Percentiles rank a stretch among this genome's conserved stretches.
Evolutionary conservation across 2,113 vertebrate species (phyloP).

Genomic region (Muntiacus muntjak): DNA sequence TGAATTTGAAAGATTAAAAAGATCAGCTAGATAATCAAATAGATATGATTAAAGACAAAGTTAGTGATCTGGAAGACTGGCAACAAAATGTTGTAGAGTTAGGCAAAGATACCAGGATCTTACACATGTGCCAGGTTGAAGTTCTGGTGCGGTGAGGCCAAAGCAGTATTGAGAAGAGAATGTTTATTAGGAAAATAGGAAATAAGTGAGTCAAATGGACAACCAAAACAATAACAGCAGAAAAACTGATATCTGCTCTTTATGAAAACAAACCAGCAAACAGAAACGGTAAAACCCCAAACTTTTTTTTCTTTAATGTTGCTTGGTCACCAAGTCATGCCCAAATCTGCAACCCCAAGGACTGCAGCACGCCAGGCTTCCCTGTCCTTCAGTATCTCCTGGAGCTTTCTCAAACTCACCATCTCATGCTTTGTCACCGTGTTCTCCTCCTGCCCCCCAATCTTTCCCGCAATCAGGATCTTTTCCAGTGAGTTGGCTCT

Average conservation of each 20-base stretch:
- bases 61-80: background rate
- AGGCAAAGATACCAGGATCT: background rate
- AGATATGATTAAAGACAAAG: background rate
- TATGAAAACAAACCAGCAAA: background rate
- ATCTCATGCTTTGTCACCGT: background rate
- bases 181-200: background rate
- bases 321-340: background rate
- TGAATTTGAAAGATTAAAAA: background rate
- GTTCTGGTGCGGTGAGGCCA: background rate
- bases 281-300: background rate
- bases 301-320: background rate
- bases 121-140: background rate
- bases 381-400: background rate
- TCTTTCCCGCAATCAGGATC: background rate
- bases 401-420: background rate
- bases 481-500: background rate
- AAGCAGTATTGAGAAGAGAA: background rate
- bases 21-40: background rate
- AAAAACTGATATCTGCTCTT: background rate
- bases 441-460: background rate
- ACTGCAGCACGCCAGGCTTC: background rate
- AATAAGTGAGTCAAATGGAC: background rate
- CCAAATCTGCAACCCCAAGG: background rate
- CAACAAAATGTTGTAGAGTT: background rate
- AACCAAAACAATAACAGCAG: background rate